Conservation (phyloP, 2,888 invertebrate species). For the Diarsia rubi region DNA sequence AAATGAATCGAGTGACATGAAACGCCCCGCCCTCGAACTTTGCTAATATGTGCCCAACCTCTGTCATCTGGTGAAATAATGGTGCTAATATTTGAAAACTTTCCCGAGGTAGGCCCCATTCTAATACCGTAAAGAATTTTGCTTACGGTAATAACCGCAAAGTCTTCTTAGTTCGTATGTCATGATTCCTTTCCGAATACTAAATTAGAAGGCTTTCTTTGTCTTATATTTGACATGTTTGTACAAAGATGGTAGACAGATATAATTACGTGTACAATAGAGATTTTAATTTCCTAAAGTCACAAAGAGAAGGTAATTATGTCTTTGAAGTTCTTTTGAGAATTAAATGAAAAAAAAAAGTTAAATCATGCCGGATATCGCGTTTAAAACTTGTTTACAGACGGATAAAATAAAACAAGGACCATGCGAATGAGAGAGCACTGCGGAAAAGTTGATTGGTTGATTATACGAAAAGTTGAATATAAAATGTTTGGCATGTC, state of each 20-base stretch:
- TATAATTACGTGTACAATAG: slow-evolving; percentile 43
- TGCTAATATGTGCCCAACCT: slow-evolving; percentile 90
- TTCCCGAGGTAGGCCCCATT: slow-evolving; percentile 83
- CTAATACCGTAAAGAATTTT: slow-evolving; percentile 86
- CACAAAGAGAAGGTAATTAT: slow-evolving; percentile 54
- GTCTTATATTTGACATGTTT: slow-evolving; percentile 39
- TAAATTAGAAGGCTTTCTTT: slow-evolving; percentile 57
- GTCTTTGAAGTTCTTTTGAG: slow-evolving; percentile 53
- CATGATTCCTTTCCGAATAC: slow-evolving; percentile 70
- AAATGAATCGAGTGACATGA: slow-evolving; percentile 84
- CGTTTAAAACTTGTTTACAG: slow-evolving; percentile 46
- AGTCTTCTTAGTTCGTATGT: slow-evolving; percentile 79
- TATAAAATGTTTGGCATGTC: slow-evolving; percentile 71
- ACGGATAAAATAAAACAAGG: slow-evolving; percentile 51
- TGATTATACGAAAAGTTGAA: slow-evolving; percentile 71
- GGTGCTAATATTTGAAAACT: slow-evolving; percentile 90
- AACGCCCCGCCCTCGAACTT: slow-evolving; percentile 84
- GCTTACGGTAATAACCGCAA: slow-evolving; percentile 81
- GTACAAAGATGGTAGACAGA: slow-evolving; percentile 28
- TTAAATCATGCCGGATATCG: slow-evolving; percentile 24
- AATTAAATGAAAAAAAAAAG: slow-evolving; percentile 44
- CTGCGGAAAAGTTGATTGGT: slow-evolving; percentile 64
- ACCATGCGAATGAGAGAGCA: slow-evolving; percentile 24
- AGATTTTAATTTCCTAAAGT: slow-evolving; percentile 50
- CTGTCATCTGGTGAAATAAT: slow-evolving; percentile 90